phyloP scores from a whole-genome alignment of 2,888 invertebrate species.

The Xestoiulus laeticollis region DNA sequence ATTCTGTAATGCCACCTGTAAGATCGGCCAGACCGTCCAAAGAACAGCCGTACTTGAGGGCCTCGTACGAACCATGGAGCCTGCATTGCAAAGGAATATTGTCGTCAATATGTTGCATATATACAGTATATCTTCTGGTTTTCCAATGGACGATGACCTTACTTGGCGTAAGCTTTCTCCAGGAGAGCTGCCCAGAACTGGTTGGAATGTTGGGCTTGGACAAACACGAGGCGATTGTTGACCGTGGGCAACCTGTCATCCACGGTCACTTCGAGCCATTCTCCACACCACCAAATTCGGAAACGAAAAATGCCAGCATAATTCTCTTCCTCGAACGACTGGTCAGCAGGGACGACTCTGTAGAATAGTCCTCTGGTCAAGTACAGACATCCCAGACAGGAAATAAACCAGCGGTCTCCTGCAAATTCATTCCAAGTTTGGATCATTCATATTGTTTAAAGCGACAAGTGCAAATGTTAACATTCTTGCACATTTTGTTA shows the following conservation, averaged over 20 bases:
- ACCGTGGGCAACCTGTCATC: conserved; percentile 90
- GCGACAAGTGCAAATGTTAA: too few relatives aligned
- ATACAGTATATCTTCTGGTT: too few relatives aligned
- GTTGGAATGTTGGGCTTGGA: conserved; percentile 81
- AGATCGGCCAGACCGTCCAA: conserved; percentile 87
- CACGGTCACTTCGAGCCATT: conserved; percentile 89
- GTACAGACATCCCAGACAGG: conserved; percentile 84
- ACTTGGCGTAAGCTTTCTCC: conserved; percentile 94
- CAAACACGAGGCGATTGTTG: conserved; percentile 84
- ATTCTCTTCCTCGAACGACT: conserved; percentile 73
- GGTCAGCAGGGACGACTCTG: conserved; percentile 90
- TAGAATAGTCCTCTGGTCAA: conserved; percentile 88
- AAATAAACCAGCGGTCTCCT: conserved; percentile 92
- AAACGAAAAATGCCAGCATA: conserved; percentile 71
- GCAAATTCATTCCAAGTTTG: conserved; percentile 58
- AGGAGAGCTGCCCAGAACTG: conserved; percentile 89
- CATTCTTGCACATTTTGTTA: too few relatives aligned
- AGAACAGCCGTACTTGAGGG: conserved; percentile 88
- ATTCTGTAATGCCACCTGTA: conserved; percentile 88
- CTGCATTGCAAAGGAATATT: conserved; percentile 65
- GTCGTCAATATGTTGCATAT: background rate
- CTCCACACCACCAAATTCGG: conserved; percentile 92
- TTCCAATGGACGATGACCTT: conserved; percentile 63
- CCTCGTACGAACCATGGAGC: conserved; percentile 91
- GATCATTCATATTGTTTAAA: background rate